Base-by-base conservation (phyloP, 2,113 vertebrate species). In the Cromileptes altivelis region DNA sequence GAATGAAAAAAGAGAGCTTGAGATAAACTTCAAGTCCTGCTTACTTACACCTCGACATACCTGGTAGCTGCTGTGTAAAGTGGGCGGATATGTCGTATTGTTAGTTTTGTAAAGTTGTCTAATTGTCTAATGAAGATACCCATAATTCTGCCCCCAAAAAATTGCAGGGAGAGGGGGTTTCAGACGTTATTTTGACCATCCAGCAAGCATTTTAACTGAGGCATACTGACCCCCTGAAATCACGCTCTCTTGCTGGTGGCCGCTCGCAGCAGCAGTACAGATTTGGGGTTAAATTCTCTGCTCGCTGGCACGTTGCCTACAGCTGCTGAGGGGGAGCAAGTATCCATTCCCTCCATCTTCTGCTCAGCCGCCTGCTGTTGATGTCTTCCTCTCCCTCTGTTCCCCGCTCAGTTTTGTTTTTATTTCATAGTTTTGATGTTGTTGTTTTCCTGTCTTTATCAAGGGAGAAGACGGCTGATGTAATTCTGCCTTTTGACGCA, bases 401-500 rank as follows among this genome's bases (percentile, higher is more conserved):
- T 55, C 18, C 47, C 42, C 9, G 33, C 30, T 69, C 25, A 49
- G 45, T 50, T 55, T 50, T 52, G 27, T 11, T 19, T 55, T 42
- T 11, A 21, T 25, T 30, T 50, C 42, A 17, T 12, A 17, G 10
- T 52, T 62, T 45, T 33, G 2, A n/a, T 52, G 82, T 23, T 61
- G 30, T 75, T 67, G 49, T 86, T 86, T 82, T 80, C 62, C 55
- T 4, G 40, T 65, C 45, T 61, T 56, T 70, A 69, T 76, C 27
- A 10, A 40, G 61, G 57, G 42, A 55, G 49, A 69, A 42, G 61
- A 40, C 2, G 13, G 61, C 70, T 81, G 56, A 78, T 75, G 70
- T 63, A 74, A 74, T n/a, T 72, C 67, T 61, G 47, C 4, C 17
- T 70, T 75, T 53, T 58, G 64, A 74, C 1, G 58, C 81, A 78